phyloP scores from a whole-genome alignment of 2,113 vertebrate genomes.

The Megaleporinus macrocephalus region DNA sequence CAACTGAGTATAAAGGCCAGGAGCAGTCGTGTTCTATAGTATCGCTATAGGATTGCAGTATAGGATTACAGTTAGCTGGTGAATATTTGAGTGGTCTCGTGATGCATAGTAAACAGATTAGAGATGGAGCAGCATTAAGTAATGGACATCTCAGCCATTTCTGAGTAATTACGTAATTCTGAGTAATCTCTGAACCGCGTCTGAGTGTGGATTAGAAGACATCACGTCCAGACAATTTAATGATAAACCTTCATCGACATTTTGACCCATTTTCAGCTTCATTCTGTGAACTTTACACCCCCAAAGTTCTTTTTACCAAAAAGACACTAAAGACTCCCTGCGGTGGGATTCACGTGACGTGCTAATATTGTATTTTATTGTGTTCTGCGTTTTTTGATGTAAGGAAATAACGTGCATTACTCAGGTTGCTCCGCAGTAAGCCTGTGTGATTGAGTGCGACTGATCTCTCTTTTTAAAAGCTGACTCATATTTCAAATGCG shows the following conservation, averaged over 20 bases:
- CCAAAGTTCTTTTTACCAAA: neutral
- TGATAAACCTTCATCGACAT: neutral
- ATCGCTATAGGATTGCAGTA: neutral
- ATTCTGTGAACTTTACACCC: neutral
- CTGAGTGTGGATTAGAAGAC: neutral
- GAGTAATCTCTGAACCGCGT: neutral
- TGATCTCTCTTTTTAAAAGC: constrained; percentile 50
- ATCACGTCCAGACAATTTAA: neutral
- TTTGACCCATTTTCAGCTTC: neutral
- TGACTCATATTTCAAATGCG: constrained; percentile 53
- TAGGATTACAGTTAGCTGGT: neutral
- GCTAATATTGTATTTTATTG: neutral
- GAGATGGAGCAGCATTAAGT: neutral
- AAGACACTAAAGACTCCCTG: too few relatives aligned
- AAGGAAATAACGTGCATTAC: neutral
- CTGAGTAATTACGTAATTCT: neutral
- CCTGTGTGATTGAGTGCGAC: constrained; percentile 16
- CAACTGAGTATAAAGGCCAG: constrained; percentile 11
- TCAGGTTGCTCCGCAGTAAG: constrained; percentile 2
- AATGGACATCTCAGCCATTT: neutral
- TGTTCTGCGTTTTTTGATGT: neutral
- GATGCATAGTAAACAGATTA: constrained; percentile 12
- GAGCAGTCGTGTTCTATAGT: neutral
- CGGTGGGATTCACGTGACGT: too few relatives aligned
- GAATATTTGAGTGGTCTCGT: neutral